Evolutionary conservation across 2,888 invertebrate genomes (phyloP), one percentile per base, ranked within the genome.

Genomic region (Cerceris rybyensis): DNA sequence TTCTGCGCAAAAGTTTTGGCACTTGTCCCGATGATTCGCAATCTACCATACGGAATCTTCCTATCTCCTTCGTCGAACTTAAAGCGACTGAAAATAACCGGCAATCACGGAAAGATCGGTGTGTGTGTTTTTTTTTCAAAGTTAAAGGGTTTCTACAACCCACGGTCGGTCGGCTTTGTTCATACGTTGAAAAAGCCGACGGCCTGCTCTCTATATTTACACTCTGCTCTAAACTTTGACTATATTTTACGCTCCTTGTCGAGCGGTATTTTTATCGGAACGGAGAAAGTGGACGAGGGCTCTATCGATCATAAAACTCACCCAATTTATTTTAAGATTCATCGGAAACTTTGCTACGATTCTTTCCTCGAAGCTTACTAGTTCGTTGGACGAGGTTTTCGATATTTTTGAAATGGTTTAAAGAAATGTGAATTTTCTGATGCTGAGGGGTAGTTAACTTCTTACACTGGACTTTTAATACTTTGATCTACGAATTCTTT

Each of bases 61-160:
- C 9, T 5, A 8, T n/a, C n/a, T 16, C n/a, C 14, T n/a, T 54
- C 54, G 7, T 2, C 16, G n/a, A 8, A 8, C 8, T 1, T 16
- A 54, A 54, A 54, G 54, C n/a, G 54, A 39, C 49, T 7, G 50
- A 64, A 64, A 64, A 64, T 39, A 64, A 64, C 14, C 14, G 50
- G 17, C 17, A 52, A 11, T 64, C 14, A 11, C 41, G 64, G 52
- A 50, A 64, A 64, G 13, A 7, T 11, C 14, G 64, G 50, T 64
- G 39, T n/a, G n/a, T n/a, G n/a, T n/a, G n/a, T n/a, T 50, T 64
- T 64, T 64, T 64, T 64, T 64, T 17, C 50, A 49, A 39, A 64
- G 58, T 54, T 54, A 46, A 46, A 46, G 46, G 14, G 54, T n/a
- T 16, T 8, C 28, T 28, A 28, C 28, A 7, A n/a, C 6, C 16